Evolutionary conservation across 2,888 invertebrate species (phyloP).

Genomic region (Agelastica alni): DNA sequence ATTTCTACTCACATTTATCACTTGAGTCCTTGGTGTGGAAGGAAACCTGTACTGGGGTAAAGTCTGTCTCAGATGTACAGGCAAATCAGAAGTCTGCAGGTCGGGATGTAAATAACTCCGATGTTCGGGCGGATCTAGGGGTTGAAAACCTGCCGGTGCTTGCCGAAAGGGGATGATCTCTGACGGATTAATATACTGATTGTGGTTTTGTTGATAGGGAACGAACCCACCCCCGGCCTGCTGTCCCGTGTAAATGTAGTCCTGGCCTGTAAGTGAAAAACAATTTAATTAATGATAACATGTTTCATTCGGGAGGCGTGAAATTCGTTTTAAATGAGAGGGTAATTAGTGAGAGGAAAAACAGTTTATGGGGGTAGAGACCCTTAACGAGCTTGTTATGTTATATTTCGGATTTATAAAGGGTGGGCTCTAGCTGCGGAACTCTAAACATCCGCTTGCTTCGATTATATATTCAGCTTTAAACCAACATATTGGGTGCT

Average conservation of each 20-base stretch:
- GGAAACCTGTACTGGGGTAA: conserved; percentile 53
- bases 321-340: conserved; percentile 17
- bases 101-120: conserved; percentile 46
- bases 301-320: conserved; percentile 18
- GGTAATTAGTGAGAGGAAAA: conserved; percentile 16
- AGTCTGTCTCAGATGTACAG: conserved; percentile 53
- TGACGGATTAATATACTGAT: conserved; percentile 35
- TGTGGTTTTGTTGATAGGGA: conserved; percentile 46
- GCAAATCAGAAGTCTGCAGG: conserved; percentile 54
- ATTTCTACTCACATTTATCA: conserved; percentile 21
- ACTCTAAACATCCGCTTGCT: no score
- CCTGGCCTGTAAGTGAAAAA: conserved; percentile 53
- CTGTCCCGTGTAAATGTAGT: conserved; percentile 51
- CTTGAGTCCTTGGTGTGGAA: conserved; percentile 52
- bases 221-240: conserved; percentile 44
- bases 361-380: conserved; percentile 9
- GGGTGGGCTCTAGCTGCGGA: neutral
- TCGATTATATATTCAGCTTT: no score
- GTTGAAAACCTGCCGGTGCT: conserved; percentile 38
- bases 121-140: conserved; percentile 35
- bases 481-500: no score
- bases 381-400: conserved; percentile 12
- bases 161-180: conserved; percentile 48
- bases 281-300: conserved; percentile 15
- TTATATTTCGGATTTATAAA: conserved; percentile 4